A percentile compares a stretch with the other conserved stretches of the same genome.
These are phyloP conservation scores for Typhlichthys subterraneus DNA, from an alignment of 2,797 vertebrate species.

Conservation along the genomic window DNA sequence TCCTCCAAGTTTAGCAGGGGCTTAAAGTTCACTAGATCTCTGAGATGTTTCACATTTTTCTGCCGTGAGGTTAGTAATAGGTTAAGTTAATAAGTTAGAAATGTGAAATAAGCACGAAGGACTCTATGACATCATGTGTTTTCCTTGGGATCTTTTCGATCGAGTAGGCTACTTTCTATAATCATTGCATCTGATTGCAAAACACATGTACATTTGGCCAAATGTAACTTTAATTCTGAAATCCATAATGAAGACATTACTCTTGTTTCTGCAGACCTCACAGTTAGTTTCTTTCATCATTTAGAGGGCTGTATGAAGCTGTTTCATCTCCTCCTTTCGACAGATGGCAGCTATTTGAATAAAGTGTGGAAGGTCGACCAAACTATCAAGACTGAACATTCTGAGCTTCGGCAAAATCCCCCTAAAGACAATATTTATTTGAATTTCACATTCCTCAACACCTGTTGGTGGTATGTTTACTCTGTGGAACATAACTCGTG, in stretches of 20 bases:
- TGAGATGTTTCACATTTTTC: slow-evolving; percentile 4
- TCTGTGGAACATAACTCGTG: slow-evolving; percentile 1
- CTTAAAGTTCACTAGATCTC: slow-evolving; percentile 6
- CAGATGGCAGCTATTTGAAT: slow-evolving; percentile 68
- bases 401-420: neutral
- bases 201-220: too few species aligned
- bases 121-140: too few species aligned
- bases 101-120: too few species aligned
- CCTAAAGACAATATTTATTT: neutral
- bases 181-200: too few species aligned
- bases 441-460: neutral
- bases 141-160: too few species aligned
- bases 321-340: slow-evolving; percentile 47
- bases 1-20: slow-evolving; percentile 6
- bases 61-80: slow-evolving; percentile 5
- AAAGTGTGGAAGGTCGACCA: slow-evolving; percentile 49
- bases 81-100: neutral
- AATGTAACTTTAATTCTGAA: too few species aligned
- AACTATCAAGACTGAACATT: slow-evolving; percentile 32
- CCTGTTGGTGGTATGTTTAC: slow-evolving; percentile 16
- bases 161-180: too few species aligned
- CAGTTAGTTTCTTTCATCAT: slow-evolving; percentile 49
- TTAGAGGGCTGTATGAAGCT: slow-evolving; percentile 40
- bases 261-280: slow-evolving; percentile 32
- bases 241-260: too few species aligned